A percentile compares a stretch with the other conserved stretches of the same genome.
These are phyloP conservation scores for Grapholita molesta DNA, from an alignment of 1,140 invertebrate genomes.

Conservation along the genomic window DNA sequence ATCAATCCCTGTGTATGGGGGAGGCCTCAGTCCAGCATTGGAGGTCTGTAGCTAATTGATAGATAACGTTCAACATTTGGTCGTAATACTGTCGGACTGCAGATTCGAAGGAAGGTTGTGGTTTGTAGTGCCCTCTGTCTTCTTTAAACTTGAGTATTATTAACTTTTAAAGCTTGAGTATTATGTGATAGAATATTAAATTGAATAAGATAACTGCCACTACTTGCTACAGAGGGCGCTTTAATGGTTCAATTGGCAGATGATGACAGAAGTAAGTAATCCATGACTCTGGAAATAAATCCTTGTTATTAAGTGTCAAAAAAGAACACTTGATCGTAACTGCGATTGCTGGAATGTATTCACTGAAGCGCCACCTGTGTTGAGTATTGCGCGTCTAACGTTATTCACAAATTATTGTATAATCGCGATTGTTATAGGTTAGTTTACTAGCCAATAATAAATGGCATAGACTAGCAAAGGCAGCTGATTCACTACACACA, in stretches of 20 bases:
- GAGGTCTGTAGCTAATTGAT: no score
- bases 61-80: no score
- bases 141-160: no score
- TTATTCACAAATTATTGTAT: neutral
- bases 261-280: neutral
- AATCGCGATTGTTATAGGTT: neutral
- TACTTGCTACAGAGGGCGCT: neutral
- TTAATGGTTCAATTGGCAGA: neutral
- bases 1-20: no score
- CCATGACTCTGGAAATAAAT: no score
- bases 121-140: no score
- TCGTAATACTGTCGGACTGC: no score
- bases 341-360: no score
- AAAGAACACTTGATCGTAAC: no score
- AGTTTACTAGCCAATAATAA: neutral
- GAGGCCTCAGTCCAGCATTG: no score
- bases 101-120: no score
- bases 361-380: neutral
- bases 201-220: neutral
- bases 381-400: neutral
- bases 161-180: neutral
- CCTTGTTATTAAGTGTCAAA: neutral
- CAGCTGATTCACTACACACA: neutral
- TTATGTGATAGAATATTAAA: neutral
- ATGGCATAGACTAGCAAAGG: constrained; percentile 3